phyloP scores from a whole-genome alignment of 2,797 vertebrate genomes.

The Potorous gilbertii region DNA sequence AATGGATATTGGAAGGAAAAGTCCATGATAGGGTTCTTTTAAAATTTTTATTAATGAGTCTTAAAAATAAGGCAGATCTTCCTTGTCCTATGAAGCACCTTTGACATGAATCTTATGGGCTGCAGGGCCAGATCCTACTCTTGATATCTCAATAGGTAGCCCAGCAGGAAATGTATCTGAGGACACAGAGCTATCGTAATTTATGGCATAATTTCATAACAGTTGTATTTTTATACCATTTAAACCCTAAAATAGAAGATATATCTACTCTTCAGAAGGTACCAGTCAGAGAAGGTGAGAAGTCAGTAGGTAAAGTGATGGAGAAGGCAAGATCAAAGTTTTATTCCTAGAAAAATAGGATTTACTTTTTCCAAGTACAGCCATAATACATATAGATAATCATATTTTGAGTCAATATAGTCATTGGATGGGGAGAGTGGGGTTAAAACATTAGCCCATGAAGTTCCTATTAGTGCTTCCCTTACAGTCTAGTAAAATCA shows the following conservation, averaged over 20 bases:
- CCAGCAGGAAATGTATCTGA: neutral
- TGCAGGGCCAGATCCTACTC: neutral
- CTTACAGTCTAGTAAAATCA: neutral
- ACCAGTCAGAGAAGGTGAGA: neutral
- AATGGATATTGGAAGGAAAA: slow-evolving; percentile 4
- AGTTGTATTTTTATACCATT: neutral
- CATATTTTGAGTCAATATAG: neutral
- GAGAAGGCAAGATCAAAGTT: neutral
- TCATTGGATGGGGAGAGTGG: neutral
- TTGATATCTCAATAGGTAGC: neutral
- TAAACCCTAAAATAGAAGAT: neutral
- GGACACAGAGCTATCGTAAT: neutral
- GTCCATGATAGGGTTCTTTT: neutral
- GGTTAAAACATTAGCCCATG: neutral
- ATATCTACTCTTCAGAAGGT: neutral
- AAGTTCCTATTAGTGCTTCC: neutral
- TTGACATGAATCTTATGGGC: neutral
- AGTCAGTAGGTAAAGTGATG: neutral
- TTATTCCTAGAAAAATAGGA: neutral
- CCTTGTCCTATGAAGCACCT: neutral
- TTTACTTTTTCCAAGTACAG: neutral
- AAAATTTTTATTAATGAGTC: neutral
- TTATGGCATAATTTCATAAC: neutral
- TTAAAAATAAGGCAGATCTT: neutral
- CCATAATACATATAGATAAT: neutral